Evolutionary conservation across 2,888 invertebrate genomes (phyloP).

Genomic region (Rhodophaea formosa): DNA sequence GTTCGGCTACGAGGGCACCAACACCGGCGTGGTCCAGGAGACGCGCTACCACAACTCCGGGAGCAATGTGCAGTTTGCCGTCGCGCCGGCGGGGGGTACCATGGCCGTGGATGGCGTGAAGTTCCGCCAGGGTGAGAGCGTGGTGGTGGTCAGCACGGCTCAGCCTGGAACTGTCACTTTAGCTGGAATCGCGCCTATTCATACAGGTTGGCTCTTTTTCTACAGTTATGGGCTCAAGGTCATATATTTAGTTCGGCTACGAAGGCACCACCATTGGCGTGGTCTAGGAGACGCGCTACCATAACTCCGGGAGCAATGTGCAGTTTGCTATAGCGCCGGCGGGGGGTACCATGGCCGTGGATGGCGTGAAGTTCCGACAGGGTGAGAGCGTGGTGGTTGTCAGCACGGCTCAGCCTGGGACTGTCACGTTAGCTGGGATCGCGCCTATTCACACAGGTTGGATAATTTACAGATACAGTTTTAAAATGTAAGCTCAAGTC

Average conservation of each 20-base stretch:
- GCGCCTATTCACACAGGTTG: no score
- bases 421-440: slow-evolving; percentile 9
- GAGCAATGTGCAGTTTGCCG: slow-evolving; percentile 61
- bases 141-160: slow-evolving; percentile 72
- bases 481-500: no score
- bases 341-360: slow-evolving; percentile 35
- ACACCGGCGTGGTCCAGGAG: slow-evolving; percentile 61
- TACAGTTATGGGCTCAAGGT: no score
- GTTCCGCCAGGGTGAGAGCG: slow-evolving; percentile 80
- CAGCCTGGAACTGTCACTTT: slow-evolving; percentile 75
- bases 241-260: no score
- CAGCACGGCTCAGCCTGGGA: no score
- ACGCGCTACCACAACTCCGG: slow-evolving; percentile 59
- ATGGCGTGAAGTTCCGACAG: slow-evolving; percentile 34
- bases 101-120: slow-evolving; percentile 79
- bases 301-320: slow-evolving; percentile 47
- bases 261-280: slow-evolving; percentile 58
- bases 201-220: slow-evolving; percentile 50
- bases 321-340: slow-evolving; percentile 64
- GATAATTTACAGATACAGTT: no score
- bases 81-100: slow-evolving; percentile 48
- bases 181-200: slow-evolving; percentile 66
- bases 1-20: slow-evolving; percentile 77
- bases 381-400: slow-evolving; percentile 73
- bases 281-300: slow-evolving; percentile 69